Evolutionary conservation across 1,140 invertebrate species (phyloP), one percentile per base, ranked within the genome.

Genomic region (Caenorhabditis inopinata): DNA sequence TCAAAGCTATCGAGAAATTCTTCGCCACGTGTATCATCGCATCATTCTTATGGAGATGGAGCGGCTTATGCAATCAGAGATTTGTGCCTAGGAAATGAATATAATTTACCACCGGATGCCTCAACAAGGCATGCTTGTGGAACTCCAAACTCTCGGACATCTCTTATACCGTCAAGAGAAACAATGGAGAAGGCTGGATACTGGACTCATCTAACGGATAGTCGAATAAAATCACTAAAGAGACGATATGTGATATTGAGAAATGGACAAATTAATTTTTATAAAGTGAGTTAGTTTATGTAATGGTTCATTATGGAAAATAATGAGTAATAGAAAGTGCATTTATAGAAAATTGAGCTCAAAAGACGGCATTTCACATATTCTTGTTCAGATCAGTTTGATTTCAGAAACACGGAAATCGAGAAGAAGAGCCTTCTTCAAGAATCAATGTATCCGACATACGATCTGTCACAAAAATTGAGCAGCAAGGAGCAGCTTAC

Each of bases 81-180:
- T 53, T 78, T 53, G 6, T 68, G 58, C 38, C 11, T 68, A 21
- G 58, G 58, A 68, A 76, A 74, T 25, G 84, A 85, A 16, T 85
- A 85, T 48, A 83, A 85, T 46, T 4, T 85, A 27, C 84, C 84
- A 27, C 84, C 84, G 21, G 84, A 85, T 85, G 84, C 84, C 1
- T 80, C 82, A n/a, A 29, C 74, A 27, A 68, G 58, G 38, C 38
- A 42, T 38, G 35, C 58, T 3, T 1, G 23, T 68, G 58, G 58
- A 18, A 68, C 58, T 42, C 58, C 58, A 42, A 68, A 75, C 14
- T 38, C 84, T 47, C 45, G 83, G 35, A 82, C 83, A 29, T 84
- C 81, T 7, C 27, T 84, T 1, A 79, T 84, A 4, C 83, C 83
- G 16, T 45, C 75, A 6, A 38, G 68, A 14, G 83, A 84, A 23